These are phyloP conservation scores for Heliconius erato DNA, from an alignment of 2,888 invertebrate genomes.

Conservation along the genomic window DNA sequence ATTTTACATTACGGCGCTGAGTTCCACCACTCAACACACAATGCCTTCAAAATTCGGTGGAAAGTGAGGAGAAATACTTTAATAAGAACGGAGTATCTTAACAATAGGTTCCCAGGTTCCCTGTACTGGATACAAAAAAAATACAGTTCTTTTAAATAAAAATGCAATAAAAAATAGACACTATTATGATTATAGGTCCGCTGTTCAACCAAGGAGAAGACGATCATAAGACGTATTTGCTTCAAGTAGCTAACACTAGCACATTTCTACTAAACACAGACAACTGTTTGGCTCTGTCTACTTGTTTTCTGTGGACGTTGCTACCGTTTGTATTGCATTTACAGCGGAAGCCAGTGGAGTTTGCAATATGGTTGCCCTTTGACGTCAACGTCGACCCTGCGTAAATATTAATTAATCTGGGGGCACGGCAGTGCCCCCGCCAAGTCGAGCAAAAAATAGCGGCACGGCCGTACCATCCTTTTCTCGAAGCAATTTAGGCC, in stretches of 20 bases:
- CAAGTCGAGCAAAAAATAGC: no score
- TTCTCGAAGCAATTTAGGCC: no score
- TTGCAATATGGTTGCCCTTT: constrained; percentile 72
- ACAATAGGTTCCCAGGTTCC: no score
- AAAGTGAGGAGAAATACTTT: no score
- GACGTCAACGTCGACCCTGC: constrained; percentile 60
- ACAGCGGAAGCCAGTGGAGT: constrained; percentile 62
- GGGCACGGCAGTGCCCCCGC: no score
- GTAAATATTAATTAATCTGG: constrained; percentile 60
- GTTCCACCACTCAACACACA: no score
- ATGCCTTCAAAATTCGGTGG: no score
- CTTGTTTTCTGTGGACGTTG: constrained; percentile 66
- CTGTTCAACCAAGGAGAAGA: constrained; percentile 58
- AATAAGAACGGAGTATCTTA: no score
- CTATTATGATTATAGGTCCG: constrained; percentile 40
- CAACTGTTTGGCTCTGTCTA: constrained; percentile 60
- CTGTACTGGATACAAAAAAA: no score
- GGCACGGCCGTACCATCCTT: no score
- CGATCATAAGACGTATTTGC: constrained; percentile 59
- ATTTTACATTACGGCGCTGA: no score
- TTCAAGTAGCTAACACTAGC: constrained; percentile 56
- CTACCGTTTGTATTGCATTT: constrained; percentile 63
- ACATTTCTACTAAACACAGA: constrained; percentile 58
- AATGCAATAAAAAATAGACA: neutral
- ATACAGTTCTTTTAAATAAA: no score